Conservation (phyloP, 92 coral and sea anemone species). For the Actinernus sp. region DNA sequence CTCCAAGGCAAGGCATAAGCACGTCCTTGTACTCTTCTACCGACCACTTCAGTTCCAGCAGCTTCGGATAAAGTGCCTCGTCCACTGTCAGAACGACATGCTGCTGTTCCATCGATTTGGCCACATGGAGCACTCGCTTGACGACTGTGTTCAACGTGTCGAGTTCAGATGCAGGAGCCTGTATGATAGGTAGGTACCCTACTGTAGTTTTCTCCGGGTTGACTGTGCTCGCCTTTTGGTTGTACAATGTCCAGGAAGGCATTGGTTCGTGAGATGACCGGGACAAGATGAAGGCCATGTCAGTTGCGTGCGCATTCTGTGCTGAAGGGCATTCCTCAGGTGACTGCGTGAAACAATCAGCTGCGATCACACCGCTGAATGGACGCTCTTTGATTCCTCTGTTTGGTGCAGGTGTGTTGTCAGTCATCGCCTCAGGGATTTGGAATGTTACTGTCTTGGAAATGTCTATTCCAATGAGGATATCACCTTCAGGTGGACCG, state of each 20-base stretch:
- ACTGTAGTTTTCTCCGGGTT: not conserved
- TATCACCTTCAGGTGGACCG: slow-evolving; percentile 40
- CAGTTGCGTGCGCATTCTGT: not conserved
- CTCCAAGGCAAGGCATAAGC: slow-evolving; percentile 48
- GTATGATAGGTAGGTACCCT: not conserved
- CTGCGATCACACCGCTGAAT: too few species aligned
- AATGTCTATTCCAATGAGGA: not conserved
- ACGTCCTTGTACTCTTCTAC: slow-evolving; percentile 43
- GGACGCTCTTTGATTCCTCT: not conserved
- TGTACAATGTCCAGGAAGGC: not conserved
- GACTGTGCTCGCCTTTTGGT: not conserved
- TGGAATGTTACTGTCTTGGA: not conserved
- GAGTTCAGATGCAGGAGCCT: not conserved
- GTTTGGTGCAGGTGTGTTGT: not conserved
- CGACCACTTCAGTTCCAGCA: slow-evolving; percentile 52
- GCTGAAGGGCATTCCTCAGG: not conserved
- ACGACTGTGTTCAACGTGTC: slow-evolving; percentile 67
- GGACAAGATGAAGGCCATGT: not conserved
- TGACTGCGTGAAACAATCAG: not conserved
- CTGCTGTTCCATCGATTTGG: slow-evolving; percentile 37
- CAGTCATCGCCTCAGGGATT: not conserved
- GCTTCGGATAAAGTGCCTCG: slow-evolving; percentile 32
- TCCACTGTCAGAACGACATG: slow-evolving; percentile 40
- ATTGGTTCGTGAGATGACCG: not conserved
- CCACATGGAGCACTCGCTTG: slow-evolving; percentile 42